Evolutionary conservation across 2,113 vertebrate genomes (phyloP).

Genomic region (Peucedramus taeniatus): DNA sequence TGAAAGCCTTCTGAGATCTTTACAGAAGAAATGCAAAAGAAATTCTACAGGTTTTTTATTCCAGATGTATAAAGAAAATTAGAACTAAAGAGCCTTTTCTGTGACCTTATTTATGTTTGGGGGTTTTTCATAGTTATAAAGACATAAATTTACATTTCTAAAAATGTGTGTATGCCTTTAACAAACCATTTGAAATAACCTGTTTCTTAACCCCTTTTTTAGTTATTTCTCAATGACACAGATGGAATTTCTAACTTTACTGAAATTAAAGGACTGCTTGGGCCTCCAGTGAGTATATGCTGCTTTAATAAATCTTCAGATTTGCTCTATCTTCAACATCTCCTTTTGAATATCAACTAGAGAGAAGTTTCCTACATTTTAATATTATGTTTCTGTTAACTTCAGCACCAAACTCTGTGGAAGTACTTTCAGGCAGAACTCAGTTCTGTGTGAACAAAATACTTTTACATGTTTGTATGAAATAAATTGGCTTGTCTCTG

Average conservation of each 20-base stretch:
- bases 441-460: neutral
- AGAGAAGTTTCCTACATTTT: neutral
- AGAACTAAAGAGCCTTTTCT: neutral
- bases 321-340: neutral
- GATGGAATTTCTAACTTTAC: conserved; percentile 80
- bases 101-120: neutral
- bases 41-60: neutral
- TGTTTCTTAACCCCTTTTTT: neutral
- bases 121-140: neutral
- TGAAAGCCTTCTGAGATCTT: neutral
- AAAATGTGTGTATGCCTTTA: neutral
- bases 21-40: neutral
- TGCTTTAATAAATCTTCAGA: neutral
- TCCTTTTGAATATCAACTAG: neutral
- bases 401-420: neutral
- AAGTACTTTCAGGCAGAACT: neutral
- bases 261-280: conserved; percentile 73
- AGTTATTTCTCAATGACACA: conserved; percentile 86
- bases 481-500: neutral
- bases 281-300: conserved; percentile 76
- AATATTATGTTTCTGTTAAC: neutral
- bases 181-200: neutral
- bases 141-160: neutral
- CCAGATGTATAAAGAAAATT: neutral
- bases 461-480: neutral